Conservation (phyloP, 1,140 invertebrate genomes). For the Heliothis subflexa region DNA sequence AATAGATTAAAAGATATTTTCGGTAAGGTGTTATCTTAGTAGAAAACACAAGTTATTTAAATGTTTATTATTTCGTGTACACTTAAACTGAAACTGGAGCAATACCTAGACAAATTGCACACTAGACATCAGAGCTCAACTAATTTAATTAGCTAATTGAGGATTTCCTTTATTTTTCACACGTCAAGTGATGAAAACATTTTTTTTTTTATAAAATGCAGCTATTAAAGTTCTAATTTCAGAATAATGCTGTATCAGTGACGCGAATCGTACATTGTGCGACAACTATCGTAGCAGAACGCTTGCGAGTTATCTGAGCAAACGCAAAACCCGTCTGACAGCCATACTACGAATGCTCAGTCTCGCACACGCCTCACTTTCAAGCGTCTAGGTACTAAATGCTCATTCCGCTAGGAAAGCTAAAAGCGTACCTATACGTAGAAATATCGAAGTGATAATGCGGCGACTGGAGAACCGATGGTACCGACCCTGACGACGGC, state of each 20-base stretch:
- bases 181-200: too few species aligned
- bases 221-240: constrained; percentile 32
- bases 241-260: constrained; percentile 40
- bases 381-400: not conserved
- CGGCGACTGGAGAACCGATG: constrained; percentile 33
- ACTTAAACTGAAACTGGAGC: too few species aligned
- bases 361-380: constrained; percentile 29
- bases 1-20: too few species aligned
- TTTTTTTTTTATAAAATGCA: too few species aligned
- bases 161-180: too few species aligned
- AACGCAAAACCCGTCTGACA: constrained; percentile 52
- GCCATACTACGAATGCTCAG: constrained; percentile 36
- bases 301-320: constrained; percentile 52
- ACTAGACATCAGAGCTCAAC: too few species aligned
- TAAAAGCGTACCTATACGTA: not conserved
- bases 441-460: constrained; percentile 35
- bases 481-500: constrained; percentile 44
- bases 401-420: constrained; percentile 21
- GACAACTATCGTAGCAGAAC: constrained; percentile 55
- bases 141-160: too few species aligned
- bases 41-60: too few species aligned
- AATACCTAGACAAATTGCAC: too few species aligned
- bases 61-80: too few species aligned
- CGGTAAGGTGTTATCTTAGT: too few species aligned
- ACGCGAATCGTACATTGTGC: constrained; percentile 51